A percentile compares a stretch with the other conserved stretches of the same genome.
phyloP scores from a whole-genome alignment of 1,140 invertebrate genomes.

The Phortica variegata region DNA sequence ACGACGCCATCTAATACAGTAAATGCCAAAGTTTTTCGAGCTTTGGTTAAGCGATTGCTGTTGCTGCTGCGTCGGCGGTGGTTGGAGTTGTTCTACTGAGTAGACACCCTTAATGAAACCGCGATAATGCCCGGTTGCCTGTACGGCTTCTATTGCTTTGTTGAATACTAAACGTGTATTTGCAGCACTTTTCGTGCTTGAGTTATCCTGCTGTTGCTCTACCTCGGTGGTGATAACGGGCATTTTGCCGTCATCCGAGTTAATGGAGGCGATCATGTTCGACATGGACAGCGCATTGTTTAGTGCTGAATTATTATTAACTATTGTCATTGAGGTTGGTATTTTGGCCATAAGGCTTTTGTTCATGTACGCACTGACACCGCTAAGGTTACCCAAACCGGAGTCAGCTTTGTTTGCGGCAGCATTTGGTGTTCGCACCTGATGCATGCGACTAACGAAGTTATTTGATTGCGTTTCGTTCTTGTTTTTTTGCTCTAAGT shows the following conservation, averaged over 20 bases:
- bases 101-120: constrained; percentile 49
- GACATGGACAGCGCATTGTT: constrained; percentile 21
- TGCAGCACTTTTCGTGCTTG: background rate
- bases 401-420: background rate
- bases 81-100: constrained; percentile 16
- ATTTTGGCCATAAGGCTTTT: constrained; percentile 45
- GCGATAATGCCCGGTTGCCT: constrained; percentile 43
- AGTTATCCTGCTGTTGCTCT: constrained; percentile 4
- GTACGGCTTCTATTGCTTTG: constrained; percentile 47
- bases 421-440: background rate
- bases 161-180: constrained; percentile 43
- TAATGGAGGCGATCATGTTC: constrained; percentile 27
- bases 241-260: constrained; percentile 42
- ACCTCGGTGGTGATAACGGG: background rate
- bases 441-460: constrained; percentile 25
- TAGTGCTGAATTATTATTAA: constrained; percentile 35
- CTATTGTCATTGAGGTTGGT: constrained; percentile 50
- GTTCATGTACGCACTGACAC: constrained; percentile 30
- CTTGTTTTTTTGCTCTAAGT: constrained; percentile 38
- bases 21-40: constrained; percentile 36
- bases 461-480: constrained; percentile 20
- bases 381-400: constrained; percentile 7
- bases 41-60: constrained; percentile 8
- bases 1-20: constrained; percentile 53
- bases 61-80: too few relatives aligned